Evolutionary conservation across 2,113 vertebrate species (phyloP), one percentile per base, ranked within the genome.

Genomic region (Labrus mixtus): DNA sequence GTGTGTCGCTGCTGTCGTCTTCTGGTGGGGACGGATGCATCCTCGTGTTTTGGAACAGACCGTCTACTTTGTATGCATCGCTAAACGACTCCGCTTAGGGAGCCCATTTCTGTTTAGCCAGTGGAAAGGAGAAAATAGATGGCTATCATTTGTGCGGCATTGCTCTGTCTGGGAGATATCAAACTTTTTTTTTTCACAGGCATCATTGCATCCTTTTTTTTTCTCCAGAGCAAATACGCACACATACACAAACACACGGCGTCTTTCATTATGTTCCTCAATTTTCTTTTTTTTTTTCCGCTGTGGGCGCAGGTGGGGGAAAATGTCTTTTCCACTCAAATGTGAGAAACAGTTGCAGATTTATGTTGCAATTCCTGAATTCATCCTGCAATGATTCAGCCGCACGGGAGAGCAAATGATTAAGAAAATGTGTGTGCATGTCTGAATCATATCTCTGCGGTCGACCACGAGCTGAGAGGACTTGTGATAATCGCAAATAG

Each of bases 91-190:
- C 70, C 73, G 57, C 82, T 90, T 89, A 83, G 82, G 80, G 56
- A 91, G 68, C 74, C 68, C 68, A 83, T 89, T 89, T 89, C 76
- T 89, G 88, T 87, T 90, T 89, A 89, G 78, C 81, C 87, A 78
- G 76, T 81, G 79, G 87, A 91, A 91, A 88, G 79, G 55, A 79
- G 60, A 77, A 77, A 89, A 87, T 86, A 87, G 85, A 91, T 87
- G 72, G 66, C 79, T 87, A 84, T 91, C 73, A 87, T 89, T 83
- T 89, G 80, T 66, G 73, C 46, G 3, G 79, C 84, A 61, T 33
- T 62, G 78, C 82, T 78, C 69, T 63, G 73, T 90, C 86, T 87
- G 70, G 76, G 76, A 78, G 67, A 81, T 87, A 88, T 82, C 63
- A 78, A 88, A 87, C 81, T 82, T 87, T n/a, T n/a, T n/a, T n/a